phyloP scores from a whole-genome alignment of 2,113 vertebrate genomes.

The Gorsachius goisagi region DNA sequence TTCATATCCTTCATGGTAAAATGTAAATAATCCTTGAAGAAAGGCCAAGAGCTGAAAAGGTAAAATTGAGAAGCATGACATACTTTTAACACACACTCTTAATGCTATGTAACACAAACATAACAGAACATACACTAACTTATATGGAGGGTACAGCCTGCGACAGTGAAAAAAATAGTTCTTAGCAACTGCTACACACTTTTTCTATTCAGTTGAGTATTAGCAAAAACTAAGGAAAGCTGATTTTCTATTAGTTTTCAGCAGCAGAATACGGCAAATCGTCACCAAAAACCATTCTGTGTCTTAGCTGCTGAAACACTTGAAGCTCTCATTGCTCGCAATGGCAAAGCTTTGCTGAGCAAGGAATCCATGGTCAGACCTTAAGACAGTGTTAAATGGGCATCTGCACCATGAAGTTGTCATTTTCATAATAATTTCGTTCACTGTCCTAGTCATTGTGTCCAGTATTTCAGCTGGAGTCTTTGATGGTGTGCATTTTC shows the following conservation, averaged over 20 bases:
- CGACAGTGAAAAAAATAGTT: neutral
- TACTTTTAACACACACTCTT: neutral
- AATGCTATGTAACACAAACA: neutral
- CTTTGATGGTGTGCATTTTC: neutral
- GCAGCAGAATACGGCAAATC: neutral
- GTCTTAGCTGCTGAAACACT: neutral
- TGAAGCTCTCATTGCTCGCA: neutral
- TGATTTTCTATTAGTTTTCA: neutral
- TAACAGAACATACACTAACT: neutral
- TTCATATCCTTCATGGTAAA: constrained; percentile 99
- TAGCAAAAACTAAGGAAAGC: neutral
- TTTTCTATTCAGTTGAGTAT: neutral
- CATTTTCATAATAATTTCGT: neutral
- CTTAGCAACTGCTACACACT: neutral
- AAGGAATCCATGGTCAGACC: neutral
- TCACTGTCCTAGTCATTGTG: neutral
- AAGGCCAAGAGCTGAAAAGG: constrained; percentile 92
- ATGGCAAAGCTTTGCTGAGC: neutral
- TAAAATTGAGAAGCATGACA: constrained; percentile 5
- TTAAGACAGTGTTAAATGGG: neutral
- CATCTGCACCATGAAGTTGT: neutral
- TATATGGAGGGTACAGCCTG: neutral
- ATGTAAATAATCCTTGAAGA: constrained; percentile 97
- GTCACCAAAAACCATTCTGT: neutral
- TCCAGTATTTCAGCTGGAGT: neutral